Conservation (phyloP, 2,888 invertebrate genomes). For the Crematogaster levior region DNA sequence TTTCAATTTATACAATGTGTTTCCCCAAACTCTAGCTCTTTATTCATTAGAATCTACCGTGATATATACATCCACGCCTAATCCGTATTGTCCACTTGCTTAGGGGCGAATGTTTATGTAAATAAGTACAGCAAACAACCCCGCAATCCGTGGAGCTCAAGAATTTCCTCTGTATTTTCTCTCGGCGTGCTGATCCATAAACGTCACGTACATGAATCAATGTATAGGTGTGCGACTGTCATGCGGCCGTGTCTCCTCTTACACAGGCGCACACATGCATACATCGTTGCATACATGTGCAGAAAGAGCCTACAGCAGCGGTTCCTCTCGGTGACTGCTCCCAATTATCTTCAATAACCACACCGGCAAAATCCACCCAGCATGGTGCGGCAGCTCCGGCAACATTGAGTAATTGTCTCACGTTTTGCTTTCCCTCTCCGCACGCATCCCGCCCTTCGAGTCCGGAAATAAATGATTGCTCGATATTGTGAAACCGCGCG, state of each 20-base stretch:
- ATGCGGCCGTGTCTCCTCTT: constrained; percentile 14
- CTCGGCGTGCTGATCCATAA: constrained; percentile 37
- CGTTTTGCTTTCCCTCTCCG: constrained; percentile 59
- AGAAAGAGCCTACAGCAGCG: constrained; percentile 20
- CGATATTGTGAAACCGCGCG: constrained; percentile 66
- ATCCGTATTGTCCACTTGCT: constrained; percentile 44
- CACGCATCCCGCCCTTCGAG: constrained; percentile 42
- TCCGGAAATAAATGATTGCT: constrained; percentile 72
- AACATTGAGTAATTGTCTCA: constrained; percentile 72
- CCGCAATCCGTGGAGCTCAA: not conserved
- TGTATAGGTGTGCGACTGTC: constrained; percentile 27
- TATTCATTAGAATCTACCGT: not conserved
- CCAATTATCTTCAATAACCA: constrained; percentile 73
- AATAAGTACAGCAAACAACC: constrained; percentile 51
- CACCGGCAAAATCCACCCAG: constrained; percentile 48
- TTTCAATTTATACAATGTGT: not conserved
- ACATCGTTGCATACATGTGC: not conserved
- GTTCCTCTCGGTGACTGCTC: constrained; percentile 59
- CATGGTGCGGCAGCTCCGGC: constrained; percentile 35
- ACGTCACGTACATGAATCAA: constrained; percentile 43
- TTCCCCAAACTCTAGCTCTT: not conserved
- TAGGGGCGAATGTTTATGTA: constrained; percentile 46
- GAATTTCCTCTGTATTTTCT: constrained; percentile 44
- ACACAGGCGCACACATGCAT: not conserved
- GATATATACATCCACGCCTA: constrained; percentile 26